Conservation (phyloP, 1,140 invertebrate genomes). For the Drosophila sulfurigaster region DNA sequence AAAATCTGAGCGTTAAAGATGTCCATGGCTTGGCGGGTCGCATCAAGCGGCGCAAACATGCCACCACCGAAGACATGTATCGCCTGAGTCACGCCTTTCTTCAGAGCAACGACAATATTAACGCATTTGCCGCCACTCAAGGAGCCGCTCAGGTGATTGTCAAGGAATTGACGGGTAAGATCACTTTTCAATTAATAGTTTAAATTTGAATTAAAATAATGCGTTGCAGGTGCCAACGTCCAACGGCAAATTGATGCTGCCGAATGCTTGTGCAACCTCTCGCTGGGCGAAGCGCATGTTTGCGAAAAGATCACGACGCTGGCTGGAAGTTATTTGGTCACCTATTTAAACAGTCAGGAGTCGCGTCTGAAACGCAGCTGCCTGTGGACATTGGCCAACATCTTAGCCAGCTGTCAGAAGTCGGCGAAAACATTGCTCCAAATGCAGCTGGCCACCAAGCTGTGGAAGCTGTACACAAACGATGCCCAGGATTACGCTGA, state of each 20-base stretch:
- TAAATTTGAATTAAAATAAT: not conserved
- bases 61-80: conserved; percentile 70
- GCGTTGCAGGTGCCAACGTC: conserved; percentile 49
- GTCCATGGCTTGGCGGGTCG: conserved; percentile 62
- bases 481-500: conserved; percentile 27
- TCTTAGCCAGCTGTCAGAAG: conserved; percentile 61
- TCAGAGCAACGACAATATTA: conserved; percentile 68
- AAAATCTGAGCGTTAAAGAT: conserved; percentile 70
- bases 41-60: conserved; percentile 80
- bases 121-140: conserved; percentile 58
- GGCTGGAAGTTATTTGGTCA: conserved; percentile 78
- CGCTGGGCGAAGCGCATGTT: conserved; percentile 68
- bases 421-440: conserved; percentile 54
- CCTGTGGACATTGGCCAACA: conserved; percentile 76
- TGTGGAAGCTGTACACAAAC: conserved; percentile 66
- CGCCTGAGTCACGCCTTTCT: conserved; percentile 73
- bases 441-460: conserved; percentile 71
- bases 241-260: conserved; percentile 62
- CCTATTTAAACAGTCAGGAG: conserved; percentile 63
- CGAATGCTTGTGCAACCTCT: conserved; percentile 79
- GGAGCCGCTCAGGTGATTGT: conserved; percentile 74
- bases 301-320: conserved; percentile 72
- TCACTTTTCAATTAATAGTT: not conserved
- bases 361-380: conserved; percentile 60
- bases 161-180: conserved; percentile 74